These are phyloP conservation scores for Drosophila dunni DNA, from an alignment of 1,140 invertebrate genomes.

Conservation along the genomic window DNA sequence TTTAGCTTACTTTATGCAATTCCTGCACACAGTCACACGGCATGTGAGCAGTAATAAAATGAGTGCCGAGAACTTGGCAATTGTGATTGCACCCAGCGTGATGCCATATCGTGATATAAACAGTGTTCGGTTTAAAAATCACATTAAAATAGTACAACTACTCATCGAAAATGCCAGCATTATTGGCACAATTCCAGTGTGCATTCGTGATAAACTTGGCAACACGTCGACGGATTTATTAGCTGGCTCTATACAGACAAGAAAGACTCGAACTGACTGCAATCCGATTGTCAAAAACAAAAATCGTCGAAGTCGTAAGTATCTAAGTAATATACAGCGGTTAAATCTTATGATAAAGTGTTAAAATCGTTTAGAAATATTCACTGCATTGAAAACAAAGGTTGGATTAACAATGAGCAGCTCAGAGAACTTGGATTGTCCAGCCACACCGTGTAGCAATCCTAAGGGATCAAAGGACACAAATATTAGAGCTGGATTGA, in stretches of 20 bases:
- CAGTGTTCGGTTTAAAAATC: conserved; percentile 87
- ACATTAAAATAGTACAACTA: conserved; percentile 88
- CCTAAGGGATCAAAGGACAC: conserved; percentile 69
- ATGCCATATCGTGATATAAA: conserved; percentile 90
- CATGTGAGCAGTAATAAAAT: conserved; percentile 91
- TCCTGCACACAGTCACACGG: conserved; percentile 87
- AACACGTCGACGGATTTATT: background rate
- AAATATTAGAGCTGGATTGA: conserved; percentile 79
- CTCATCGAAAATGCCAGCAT: conserved; percentile 91
- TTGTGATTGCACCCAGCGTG: conserved; percentile 92
- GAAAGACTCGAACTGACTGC: conserved; percentile 12
- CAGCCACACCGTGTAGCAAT: background rate
- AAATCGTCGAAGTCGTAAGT: conserved; percentile 91
- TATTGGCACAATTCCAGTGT: conserved; percentile 90
- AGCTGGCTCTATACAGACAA: background rate
- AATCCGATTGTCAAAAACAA: conserved; percentile 86
- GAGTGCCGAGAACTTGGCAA: conserved; percentile 91
- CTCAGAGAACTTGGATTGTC: conserved; percentile 83
- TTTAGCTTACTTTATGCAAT: conserved; percentile 89
- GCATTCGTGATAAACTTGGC: conserved; percentile 78
- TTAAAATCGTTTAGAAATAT: conserved; percentile 87
- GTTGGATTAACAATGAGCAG: conserved; percentile 87
- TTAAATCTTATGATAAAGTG: conserved; percentile 17
- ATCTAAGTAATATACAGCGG: conserved; percentile 1
- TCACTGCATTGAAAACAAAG: conserved; percentile 91